Percentiles rank a stretch among this genome's conserved stretches.
phyloP scores from a whole-genome alignment of 2,888 invertebrate genomes.

The Nemurella pictetii region DNA sequence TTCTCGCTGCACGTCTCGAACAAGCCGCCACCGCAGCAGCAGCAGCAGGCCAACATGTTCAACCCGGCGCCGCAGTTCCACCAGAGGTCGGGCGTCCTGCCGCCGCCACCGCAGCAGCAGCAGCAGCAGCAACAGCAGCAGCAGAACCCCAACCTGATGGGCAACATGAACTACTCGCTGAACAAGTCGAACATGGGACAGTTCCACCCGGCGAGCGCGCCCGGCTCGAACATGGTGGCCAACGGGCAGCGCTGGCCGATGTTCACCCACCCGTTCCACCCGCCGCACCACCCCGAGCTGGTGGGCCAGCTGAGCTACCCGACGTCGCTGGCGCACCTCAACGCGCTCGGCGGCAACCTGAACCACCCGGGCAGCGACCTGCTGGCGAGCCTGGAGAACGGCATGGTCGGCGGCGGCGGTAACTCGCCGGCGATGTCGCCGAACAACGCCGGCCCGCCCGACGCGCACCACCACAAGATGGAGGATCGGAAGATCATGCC shows the following conservation, averaged over 20 bases:
- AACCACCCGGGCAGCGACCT: slow-evolving; percentile 47
- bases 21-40: slow-evolving; percentile 49
- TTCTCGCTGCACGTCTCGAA: slow-evolving; percentile 61
- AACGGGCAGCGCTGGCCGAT: slow-evolving; percentile 41
- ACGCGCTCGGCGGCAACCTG: slow-evolving; percentile 34
- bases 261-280: slow-evolving; percentile 38
- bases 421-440: slow-evolving; percentile 53
- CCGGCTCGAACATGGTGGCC: slow-evolving; percentile 33
- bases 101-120: slow-evolving; percentile 36
- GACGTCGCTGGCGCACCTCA: slow-evolving; percentile 36
- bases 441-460: slow-evolving; percentile 37
- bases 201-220: slow-evolving; percentile 34
- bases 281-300: slow-evolving; percentile 37
- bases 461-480: slow-evolving; percentile 38
- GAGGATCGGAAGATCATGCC: slow-evolving; percentile 57
- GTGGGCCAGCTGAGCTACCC: slow-evolving; percentile 34
- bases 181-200: slow-evolving; percentile 36
- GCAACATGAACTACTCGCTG: slow-evolving; percentile 36
- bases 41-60: slow-evolving; percentile 29
- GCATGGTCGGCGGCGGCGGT: slow-evolving; percentile 33
- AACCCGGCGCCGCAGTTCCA: slow-evolving; percentile 35
- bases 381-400: slow-evolving; percentile 53
- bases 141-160: slow-evolving; percentile 37
- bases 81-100: slow-evolving; percentile 36
- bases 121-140: too few relatives aligned